phyloP scores from a whole-genome alignment of 2,113 vertebrate species.

The Rhipidura dahli region DNA sequence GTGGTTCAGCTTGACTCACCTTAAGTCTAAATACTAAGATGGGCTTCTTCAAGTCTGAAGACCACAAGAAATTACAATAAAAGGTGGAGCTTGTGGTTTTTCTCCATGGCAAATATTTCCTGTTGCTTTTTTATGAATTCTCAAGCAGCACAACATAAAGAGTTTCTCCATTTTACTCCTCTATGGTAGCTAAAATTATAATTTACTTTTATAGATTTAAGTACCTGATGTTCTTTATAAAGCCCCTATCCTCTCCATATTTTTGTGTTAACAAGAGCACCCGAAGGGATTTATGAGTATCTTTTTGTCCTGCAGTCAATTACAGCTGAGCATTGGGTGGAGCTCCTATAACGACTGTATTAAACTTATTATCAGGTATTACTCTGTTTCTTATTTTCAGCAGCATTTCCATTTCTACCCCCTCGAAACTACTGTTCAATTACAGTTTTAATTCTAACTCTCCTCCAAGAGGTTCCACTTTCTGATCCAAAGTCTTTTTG shows the following conservation, averaged over 20 bases:
- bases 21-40: not conserved
- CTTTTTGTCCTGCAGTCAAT: not conserved
- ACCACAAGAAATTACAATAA: not conserved
- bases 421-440: not conserved
- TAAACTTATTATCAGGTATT: not conserved
- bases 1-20: not conserved
- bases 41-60: not conserved
- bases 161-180: not conserved
- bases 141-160: not conserved
- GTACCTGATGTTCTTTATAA: not conserved
- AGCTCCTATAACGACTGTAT: not conserved
- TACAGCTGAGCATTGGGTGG: not conserved
- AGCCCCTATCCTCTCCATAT: not conserved
- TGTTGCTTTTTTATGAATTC: not conserved
- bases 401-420: not conserved
- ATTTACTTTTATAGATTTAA: not conserved
- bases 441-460: not conserved
- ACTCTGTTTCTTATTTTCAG: not conserved
- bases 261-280: not conserved
- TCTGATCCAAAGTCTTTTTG: not conserved
- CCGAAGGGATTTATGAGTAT: not conserved
- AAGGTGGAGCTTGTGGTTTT: not conserved
- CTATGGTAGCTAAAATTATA: not conserved
- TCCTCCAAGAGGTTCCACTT: not conserved
- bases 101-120: accelerated